These are phyloP conservation scores for Microvelia longipes DNA, from an alignment of 1,140 invertebrate species.

Conservation along the genomic window DNA sequence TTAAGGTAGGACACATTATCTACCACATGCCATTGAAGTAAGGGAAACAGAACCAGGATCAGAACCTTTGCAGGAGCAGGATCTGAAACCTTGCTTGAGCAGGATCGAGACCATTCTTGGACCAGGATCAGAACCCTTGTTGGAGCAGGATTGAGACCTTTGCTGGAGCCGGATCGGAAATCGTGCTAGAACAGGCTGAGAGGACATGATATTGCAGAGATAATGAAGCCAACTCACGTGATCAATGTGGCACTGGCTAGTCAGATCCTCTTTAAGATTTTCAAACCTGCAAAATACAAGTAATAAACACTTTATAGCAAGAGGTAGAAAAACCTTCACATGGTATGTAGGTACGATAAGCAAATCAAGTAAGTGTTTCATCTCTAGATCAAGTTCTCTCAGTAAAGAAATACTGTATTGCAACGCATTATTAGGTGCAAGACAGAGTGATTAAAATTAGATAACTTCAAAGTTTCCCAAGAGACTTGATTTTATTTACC, in stretches of 20 bases:
- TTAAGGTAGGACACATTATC: not conserved
- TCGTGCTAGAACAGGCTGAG: slow-evolving; percentile 3
- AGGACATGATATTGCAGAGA: not conserved
- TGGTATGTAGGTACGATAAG: too few relatives aligned
- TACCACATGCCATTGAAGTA: not conserved
- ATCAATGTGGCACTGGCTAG: not conserved
- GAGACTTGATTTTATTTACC: too few relatives aligned
- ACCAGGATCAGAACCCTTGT: not conserved
- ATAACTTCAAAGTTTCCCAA: too few relatives aligned
- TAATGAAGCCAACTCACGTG: not conserved
- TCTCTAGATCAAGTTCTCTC: too few relatives aligned
- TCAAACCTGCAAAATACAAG: not conserved
- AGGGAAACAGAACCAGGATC: too few relatives aligned
- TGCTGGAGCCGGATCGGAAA: slow-evolving; percentile 2
- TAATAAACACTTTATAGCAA: too few relatives aligned
- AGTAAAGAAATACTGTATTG: too few relatives aligned
- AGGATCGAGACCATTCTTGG: not conserved
- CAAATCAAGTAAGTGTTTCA: too few relatives aligned
- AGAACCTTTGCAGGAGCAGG: not conserved
- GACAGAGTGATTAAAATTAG: too few relatives aligned
- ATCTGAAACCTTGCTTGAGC: not conserved
- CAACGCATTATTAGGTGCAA: too few relatives aligned
- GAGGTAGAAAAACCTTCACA: too few relatives aligned
- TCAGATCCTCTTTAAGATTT: not conserved
- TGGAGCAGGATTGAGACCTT: not conserved